Evolutionary conservation across 2,888 invertebrate species (phyloP).

Genomic region (Anarsia innoxiella): DNA sequence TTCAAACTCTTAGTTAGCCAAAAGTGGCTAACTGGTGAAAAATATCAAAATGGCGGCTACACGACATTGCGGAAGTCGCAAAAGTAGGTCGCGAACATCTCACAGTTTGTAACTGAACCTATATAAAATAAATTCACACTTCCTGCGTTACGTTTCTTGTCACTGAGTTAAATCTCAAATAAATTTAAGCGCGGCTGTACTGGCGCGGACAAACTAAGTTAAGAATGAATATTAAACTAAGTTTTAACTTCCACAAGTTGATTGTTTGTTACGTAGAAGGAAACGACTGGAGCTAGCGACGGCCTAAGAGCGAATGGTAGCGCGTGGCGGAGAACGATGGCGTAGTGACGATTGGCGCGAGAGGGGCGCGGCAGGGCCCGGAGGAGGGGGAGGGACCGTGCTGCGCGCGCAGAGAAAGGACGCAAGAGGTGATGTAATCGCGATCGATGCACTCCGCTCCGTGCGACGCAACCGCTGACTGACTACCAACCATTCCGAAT

Average conservation of each 20-base stretch:
- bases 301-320: constrained; percentile 66
- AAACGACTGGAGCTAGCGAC: constrained; percentile 46
- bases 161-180: constrained; percentile 33
- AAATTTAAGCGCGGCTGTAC: constrained; percentile 17
- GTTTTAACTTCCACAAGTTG: constrained; percentile 47
- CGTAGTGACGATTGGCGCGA: constrained; percentile 36
- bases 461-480: constrained; percentile 35
- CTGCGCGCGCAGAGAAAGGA: constrained; percentile 73
- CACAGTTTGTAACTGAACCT: constrained; percentile 32
- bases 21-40: constrained; percentile 19
- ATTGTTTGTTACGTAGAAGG: constrained; percentile 28
- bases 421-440: constrained; percentile 71
- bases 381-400: constrained; percentile 34
- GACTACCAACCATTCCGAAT: constrained; percentile 17
- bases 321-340: constrained; percentile 48
- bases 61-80: constrained; percentile 62
- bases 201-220: constrained; percentile 33
- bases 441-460: constrained; percentile 67
- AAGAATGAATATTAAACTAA: constrained; percentile 34
- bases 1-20: constrained; percentile 22
- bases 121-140: constrained; percentile 35
- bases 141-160: constrained; percentile 26
- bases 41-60: constrained; percentile 47
- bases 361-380: constrained; percentile 31
- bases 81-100: constrained; percentile 62